Evolutionary conservation across 35 echinoderm and acorn worm genomes (phyloP), one percentile per base, ranked within the genome.

Genomic region (Ophioderma brevispina): DNA sequence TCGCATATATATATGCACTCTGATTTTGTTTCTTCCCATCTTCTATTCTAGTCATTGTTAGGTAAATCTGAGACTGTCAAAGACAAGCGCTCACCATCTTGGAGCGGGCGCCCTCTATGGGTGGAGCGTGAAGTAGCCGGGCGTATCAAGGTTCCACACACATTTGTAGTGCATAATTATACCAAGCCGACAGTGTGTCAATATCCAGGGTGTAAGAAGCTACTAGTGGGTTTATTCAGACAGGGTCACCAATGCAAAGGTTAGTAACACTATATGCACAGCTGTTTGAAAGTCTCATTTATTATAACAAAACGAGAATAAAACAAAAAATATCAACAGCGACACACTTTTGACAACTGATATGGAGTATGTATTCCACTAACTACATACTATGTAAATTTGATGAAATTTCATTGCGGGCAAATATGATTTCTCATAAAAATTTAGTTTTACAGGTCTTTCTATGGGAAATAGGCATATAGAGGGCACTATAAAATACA

Each of bases 211-310:
- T 99, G 97, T 63, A 99, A 88, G 85, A 92, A 90, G 91, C 87
- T 99, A 33, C 78, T 99, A 64, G 88, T 92, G 35, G 97, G 97
- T 37, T 40, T 98, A 25, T 98, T 98, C 43, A 82, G 96, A 76
- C 96, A 98, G 80, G 96, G 96, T 84, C 76, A 95, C 39, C 96
- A 98, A 80, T 98, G 96, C 78, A 98, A 98, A 98, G 96, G 96
- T 98, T 87, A 39, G 70, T n/a, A n/a, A n/a, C n/a, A n/a, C n/a
- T n/a, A n/a, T n/a, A n/a, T n/a, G n/a, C n/a, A n/a, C n/a, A n/a
- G n/a, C n/a, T n/a, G n/a, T n/a, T n/a, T n/a, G n/a, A n/a, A n/a
- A n/a, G n/a, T n/a, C n/a, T n/a, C n/a, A n/a, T n/a, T n/a, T n/a
- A n/a, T n/a, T n/a, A n/a, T n/a, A n/a, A n/a, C n/a, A n/a, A n/a